Evolutionary conservation across 2,797 vertebrate species (phyloP).

Genomic region (Anableps anableps): DNA sequence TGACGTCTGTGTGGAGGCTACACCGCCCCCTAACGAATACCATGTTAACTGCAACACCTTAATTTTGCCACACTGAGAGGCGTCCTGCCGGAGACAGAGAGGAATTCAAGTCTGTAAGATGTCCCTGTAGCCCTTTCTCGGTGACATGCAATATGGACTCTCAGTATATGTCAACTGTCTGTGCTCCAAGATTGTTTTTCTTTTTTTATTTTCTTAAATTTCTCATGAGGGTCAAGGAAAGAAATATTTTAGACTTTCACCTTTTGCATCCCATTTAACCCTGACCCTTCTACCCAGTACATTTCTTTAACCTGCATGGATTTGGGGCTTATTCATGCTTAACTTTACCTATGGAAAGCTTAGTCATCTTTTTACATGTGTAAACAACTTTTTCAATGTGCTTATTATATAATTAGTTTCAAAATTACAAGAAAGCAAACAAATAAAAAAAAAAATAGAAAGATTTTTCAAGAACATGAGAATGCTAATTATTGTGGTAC

Average conservation of each 20-base stretch:
- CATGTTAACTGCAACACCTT: not conserved
- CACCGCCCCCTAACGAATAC: conserved; percentile 63
- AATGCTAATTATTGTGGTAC: not conserved
- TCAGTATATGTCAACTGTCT: not conserved
- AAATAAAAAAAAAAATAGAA: not conserved
- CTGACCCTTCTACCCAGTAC: too few species aligned
- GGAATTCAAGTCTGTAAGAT: not conserved
- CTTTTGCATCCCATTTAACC: not conserved
- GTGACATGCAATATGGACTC: not conserved
- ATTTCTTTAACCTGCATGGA: not conserved
- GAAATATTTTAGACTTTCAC: not conserved
- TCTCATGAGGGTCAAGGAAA: not conserved
- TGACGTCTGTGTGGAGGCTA: not conserved
- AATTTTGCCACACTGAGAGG: not conserved
- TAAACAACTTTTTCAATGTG: not conserved
- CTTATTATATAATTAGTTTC: not conserved
- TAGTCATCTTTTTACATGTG: not conserved
- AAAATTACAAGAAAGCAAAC: not conserved
- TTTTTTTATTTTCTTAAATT: not conserved
- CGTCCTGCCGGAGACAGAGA: not conserved
- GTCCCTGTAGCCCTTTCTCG: not conserved
- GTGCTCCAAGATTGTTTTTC: not conserved
- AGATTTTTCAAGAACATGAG: not conserved
- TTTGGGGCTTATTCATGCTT: not conserved
- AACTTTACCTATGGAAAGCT: not conserved